Evolutionary conservation across 1,140 invertebrate genomes (phyloP).

Genomic region (Lepidurus couesii): DNA sequence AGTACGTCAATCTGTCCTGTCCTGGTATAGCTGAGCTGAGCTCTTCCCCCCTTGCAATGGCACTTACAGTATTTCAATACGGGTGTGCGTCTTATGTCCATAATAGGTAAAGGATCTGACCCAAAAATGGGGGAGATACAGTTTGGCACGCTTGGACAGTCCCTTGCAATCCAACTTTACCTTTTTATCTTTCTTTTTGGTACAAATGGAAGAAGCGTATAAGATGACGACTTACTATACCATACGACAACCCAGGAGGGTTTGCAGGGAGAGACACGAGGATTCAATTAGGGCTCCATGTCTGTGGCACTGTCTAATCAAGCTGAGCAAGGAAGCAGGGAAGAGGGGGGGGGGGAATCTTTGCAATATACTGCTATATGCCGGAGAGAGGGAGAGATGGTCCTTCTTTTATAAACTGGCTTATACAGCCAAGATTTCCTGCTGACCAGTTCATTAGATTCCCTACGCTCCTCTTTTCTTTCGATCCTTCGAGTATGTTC

Average conservation of each 20-base stretch:
- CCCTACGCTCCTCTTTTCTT: background rate
- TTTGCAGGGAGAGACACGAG: background rate
- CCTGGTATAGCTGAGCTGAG: background rate
- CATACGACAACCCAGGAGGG: background rate
- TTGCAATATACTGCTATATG: background rate
- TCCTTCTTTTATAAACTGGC: background rate
- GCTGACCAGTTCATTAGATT: conserved; percentile 1
- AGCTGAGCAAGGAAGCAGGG: background rate
- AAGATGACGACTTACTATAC: conserved; percentile 8
- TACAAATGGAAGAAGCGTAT: background rate
- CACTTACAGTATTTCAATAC: conserved; percentile 9
- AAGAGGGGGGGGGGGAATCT: background rate
- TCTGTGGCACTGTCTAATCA: conserved; percentile 6
- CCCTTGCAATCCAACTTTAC: background rate
- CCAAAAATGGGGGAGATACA: background rate
- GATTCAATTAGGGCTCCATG: conserved; percentile 18
- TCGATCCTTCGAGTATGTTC: background rate
- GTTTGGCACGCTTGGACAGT: background rate
- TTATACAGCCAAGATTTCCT: background rate
- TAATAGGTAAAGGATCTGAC: background rate
- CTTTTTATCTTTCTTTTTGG: background rate
- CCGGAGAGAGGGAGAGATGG: background rate
- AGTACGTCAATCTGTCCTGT: background rate
- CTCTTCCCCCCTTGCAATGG: background rate
- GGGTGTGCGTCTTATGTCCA: background rate